Conservation (phyloP, 2,113 vertebrate genomes). For the Notothenia rossii region DNA sequence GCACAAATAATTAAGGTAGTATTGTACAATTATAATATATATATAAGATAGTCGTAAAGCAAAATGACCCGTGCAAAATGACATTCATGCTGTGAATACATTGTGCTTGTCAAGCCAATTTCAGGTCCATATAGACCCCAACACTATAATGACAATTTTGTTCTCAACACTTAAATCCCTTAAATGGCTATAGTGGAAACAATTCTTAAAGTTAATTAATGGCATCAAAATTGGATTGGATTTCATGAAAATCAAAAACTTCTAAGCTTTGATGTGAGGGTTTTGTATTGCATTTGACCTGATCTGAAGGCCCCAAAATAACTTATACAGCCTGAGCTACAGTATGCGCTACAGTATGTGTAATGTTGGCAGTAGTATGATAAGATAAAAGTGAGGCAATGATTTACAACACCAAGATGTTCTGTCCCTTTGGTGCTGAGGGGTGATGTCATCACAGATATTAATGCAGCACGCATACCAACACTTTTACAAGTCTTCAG, state of each 20-base stretch:
- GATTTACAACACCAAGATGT: conserved; percentile 58
- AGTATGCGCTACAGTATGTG: background rate
- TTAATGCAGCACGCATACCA: conserved; percentile 11
- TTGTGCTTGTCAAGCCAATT: background rate
- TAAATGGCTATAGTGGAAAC: background rate
- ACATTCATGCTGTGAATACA: background rate
- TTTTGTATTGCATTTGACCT: background rate
- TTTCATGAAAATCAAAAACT: background rate
- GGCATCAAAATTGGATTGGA: background rate
- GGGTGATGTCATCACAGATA: conserved; percentile 57
- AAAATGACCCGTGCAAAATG: background rate
- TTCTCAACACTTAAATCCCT: background rate
- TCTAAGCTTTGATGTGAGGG: background rate
- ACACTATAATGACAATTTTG: too few relatives aligned
- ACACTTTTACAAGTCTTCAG: conserved; percentile 37
- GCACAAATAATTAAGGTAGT: too few relatives aligned
- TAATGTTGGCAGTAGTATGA: conserved; percentile 36
- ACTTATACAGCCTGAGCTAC: background rate
- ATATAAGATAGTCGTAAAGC: too few relatives aligned
- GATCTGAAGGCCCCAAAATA: too few relatives aligned
- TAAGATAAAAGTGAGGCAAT: conserved; percentile 56
- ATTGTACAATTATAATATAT: too few relatives aligned
- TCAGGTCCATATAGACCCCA: background rate
- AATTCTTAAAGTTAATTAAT: too few relatives aligned
- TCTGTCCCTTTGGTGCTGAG: conserved; percentile 43